Evolutionary conservation across 2,797 vertebrate genomes (phyloP), one percentile per base, ranked within the genome.

Genomic region (Tadarida brasiliensis): DNA sequence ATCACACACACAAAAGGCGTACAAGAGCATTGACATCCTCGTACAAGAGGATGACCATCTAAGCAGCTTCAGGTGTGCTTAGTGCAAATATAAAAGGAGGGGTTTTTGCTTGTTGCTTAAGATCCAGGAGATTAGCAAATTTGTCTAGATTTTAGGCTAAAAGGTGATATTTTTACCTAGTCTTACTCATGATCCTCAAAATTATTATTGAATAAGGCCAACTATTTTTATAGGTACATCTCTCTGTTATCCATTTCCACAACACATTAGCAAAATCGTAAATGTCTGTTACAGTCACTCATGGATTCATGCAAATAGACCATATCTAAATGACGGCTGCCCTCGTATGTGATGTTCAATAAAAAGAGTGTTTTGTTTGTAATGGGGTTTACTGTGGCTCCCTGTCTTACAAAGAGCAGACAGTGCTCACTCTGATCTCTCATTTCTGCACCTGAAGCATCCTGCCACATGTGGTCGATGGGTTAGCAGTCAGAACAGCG

Each of bases 81-180:
- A 76, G 33, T 22, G 11, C 39, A 57, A 70, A 22, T 59, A 28
- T 30, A 73, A 26, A 77, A 30, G 39, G 33, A 63, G 2, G 8
- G 6, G 20, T 35, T 33, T 30, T 89, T 67, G 33, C 35, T 24
- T 90, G 74, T 71, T 81, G 44, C 61, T 92, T 71, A 82, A 83
- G 28, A 82, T 80, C 14, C 4, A 76, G 19, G 63, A 92, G 19
- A 70, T 56, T 24, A 96, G 20, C n/a, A 85, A 51, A 59, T 90
- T 94, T 95, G 39, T 84, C 63, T 84, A 81, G 51, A 73, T 87
- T 90, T 16, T 49, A 89, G 44, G 8, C 49, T 91, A 63, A 76
- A 89, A 71, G 2, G 6, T 51, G 22, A 54, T 28, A 20, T 73
- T 70, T 91, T 96, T 86, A 59, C 26, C 44, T 44, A 56, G 10